These are phyloP conservation scores for Meiosimyza platycephala DNA, from an alignment of 2,888 invertebrate species.

Conservation along the genomic window DNA sequence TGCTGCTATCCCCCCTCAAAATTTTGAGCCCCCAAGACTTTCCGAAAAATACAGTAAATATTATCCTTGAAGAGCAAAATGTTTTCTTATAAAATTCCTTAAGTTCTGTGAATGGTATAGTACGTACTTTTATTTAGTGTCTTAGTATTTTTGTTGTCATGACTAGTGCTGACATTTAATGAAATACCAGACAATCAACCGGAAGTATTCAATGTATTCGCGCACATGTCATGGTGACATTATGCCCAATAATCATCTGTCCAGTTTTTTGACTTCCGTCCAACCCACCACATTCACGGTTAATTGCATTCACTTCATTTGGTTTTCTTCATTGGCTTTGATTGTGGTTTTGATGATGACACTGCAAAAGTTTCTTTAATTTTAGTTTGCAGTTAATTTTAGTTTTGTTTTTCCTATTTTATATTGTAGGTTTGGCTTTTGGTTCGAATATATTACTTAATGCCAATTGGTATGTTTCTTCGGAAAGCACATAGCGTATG, in stretches of 20 bases:
- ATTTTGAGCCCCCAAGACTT: constrained; percentile 1
- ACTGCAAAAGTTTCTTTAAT: constrained; percentile 41
- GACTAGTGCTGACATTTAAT: not conserved
- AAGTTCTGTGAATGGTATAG: not conserved
- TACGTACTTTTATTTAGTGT: not conserved
- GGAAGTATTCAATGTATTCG: constrained; percentile 45
- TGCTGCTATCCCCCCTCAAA: constrained; percentile 29
- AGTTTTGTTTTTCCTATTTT: too few relatives aligned
- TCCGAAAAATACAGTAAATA: not conserved
- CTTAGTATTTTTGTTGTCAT: not conserved
- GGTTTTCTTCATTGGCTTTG: constrained; percentile 22
- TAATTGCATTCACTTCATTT: constrained; percentile 45
- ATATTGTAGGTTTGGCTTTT: too few relatives aligned
- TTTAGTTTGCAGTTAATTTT: too few relatives aligned
- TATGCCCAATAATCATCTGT: constrained; percentile 8
- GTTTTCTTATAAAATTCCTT: constrained; percentile 30
- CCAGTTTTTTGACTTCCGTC: not conserved
- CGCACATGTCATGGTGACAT: constrained; percentile 42
- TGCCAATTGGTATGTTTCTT: too few relatives aligned
- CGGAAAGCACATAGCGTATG: too few relatives aligned
- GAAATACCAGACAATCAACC: constrained; percentile 13
- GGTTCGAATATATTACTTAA: too few relatives aligned
- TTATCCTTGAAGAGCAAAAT: not conserved
- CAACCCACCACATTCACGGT: constrained; percentile 37
- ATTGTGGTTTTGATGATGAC: constrained; percentile 38